Evolutionary conservation across 1,140 invertebrate species (phyloP), one percentile per base, ranked within the genome.

Genomic region (Diorhabda carinulata): DNA sequence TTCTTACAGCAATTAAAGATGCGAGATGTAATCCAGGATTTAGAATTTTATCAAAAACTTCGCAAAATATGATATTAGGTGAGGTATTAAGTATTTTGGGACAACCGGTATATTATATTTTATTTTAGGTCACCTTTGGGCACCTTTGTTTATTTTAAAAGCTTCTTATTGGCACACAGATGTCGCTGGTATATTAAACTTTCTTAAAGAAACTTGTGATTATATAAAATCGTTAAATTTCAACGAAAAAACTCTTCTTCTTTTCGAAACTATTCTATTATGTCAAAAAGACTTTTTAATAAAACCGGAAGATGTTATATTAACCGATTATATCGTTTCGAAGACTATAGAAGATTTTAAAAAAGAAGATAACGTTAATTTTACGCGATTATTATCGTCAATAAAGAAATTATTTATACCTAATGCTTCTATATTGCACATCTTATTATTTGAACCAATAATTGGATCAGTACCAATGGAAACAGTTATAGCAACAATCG

Each of bases 241-340:
- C 7, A 85, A 88, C 69, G 75, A 82, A 7, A 76, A 86, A 67
- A 89, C 91, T 70, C 75, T 88, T 2, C 85, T 86, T 41, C 79
- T 87, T 47, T 71, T 91, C 25, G 88, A 91, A 80, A 88, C 86
- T 2, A 79, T 91, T 8, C 78, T 88, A 25, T 79, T 91, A 3
- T 88, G 87, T 69, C 83, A 88, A 65, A 84, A 82, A 74, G 88
- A 81, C 68, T 68, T 80, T 45, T 57, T 79, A 6, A 57, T 60
- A 9, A 67, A 74, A 58, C 25, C 43, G 2, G 72, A 72, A 57
- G 74, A 81, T 62, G 64, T 61, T 7, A 56, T 5, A 43, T 58
- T 77, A 5, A 74, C 74, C 5, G 66, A 67, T 45, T 67, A 65
- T 62, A 60, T 80, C 44, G 72, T 77, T 43, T 70, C 75, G 58